Evolutionary conservation across 2,797 vertebrate genomes (phyloP), one percentile per base, ranked within the genome.

Genomic region (Anolis apletophallus): DNA sequence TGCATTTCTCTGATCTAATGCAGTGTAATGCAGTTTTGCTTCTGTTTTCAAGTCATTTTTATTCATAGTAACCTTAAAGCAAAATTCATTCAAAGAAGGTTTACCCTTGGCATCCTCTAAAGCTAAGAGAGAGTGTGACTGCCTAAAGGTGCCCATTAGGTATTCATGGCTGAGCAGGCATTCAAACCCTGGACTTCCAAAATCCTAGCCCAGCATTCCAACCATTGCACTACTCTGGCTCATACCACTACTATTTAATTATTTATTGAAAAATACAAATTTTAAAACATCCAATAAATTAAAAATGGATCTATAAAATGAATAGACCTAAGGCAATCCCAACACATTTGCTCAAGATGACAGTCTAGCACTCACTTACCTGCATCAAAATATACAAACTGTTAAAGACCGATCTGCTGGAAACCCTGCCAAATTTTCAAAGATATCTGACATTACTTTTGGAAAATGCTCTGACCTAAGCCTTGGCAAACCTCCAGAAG

Each of bases 361-460:
- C 17, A 46, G 36, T 73, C 40, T 14, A 40, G 19, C 19, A 26
- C 46, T 29, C 14, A 52, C 23, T 29, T 29, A 73, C 71, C 71
- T 69, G 59, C 17, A 67, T 4, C n/a, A 7, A 54, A 57, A 71
- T 55, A 76, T 46, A 16, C 3, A 76, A 40, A 74, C 57, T 46
- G 67, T n/a, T 14, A 52, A 40, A 26, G 74, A 69, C 52, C 72
- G 55, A 68, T 68, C 17, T 79, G n/a, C n/a, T 34, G 5, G 68
- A 64, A 64, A 81, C 7, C 23, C 59, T 81, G 85, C 57, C 85
- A 86, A 34, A 55, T 81, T 74, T 86, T 69, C 57, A 74, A 55
- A 69, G 71, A 36, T 75, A 59, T 36, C 23, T 86, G 59, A 75
- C 32, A 64, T 74, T 73, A 80, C n/a, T 67, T 86, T 54, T 81